Evolutionary conservation across 2,797 vertebrate genomes (phyloP).

Genomic region (Sebastolobus alascanus): DNA sequence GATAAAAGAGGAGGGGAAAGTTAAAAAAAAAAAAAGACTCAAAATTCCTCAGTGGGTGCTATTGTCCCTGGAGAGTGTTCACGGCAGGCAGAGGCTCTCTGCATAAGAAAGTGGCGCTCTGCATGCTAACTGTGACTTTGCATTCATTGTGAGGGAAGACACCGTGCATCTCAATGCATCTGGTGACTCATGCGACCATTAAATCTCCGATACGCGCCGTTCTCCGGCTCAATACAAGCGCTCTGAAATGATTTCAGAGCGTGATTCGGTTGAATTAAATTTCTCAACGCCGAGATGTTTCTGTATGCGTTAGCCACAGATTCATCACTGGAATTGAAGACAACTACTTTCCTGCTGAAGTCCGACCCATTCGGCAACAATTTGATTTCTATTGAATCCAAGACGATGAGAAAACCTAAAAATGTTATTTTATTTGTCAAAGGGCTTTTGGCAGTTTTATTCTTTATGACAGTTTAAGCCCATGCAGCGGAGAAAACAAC

Average conservation of each 20-base stretch:
- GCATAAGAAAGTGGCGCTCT: constrained; percentile 70
- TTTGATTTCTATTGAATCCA: constrained; percentile 31
- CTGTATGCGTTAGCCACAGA: constrained; percentile 9
- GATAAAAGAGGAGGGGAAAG: constrained; percentile 42
- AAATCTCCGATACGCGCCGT: constrained; percentile 46
- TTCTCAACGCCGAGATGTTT: constrained; percentile 18
- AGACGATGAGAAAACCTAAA: constrained; percentile 30
- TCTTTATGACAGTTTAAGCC: constrained; percentile 22
- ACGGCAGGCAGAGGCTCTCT: constrained; percentile 67
- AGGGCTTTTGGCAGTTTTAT: constrained; percentile 19
- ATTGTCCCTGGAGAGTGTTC: constrained; percentile 75
- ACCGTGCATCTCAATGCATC: constrained; percentile 67
- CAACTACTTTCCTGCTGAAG: constrained; percentile 10
- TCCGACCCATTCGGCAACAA: constrained; percentile 20
- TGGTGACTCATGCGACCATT: constrained; percentile 71
- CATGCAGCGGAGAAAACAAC: constrained; percentile 15
- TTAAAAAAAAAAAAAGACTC: constrained; percentile 41
- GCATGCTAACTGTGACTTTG: constrained; percentile 81
- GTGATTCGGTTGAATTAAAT: constrained; percentile 53
- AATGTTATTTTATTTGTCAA: constrained; percentile 27
- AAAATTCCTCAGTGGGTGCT: constrained; percentile 70
- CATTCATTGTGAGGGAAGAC: constrained; percentile 74
- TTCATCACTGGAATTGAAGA: constrained; percentile 6
- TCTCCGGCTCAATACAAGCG: constrained; percentile 38
- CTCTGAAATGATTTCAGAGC: constrained; percentile 55